A percentile compares a stretch with the other conserved stretches of the same genome.
Evolutionary conservation across 2,888 invertebrate genomes (phyloP).

Genomic region (Limenitis camilla): DNA sequence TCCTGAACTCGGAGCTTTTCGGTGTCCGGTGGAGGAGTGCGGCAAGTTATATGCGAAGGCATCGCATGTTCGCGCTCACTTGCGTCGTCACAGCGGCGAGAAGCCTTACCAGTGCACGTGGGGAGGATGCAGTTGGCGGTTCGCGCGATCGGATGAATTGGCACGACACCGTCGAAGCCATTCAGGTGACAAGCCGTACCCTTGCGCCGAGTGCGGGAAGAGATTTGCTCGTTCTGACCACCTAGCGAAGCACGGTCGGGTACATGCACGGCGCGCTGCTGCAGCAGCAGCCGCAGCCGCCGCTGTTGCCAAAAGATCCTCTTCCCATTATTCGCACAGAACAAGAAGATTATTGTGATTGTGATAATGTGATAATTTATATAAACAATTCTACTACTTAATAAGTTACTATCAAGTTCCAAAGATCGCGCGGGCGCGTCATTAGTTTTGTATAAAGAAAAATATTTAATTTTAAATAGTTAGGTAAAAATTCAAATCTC

Average conservation of each 20-base stretch:
- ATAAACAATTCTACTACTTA: background rate
- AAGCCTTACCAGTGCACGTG: conserved; percentile 83
- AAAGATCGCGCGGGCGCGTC: conserved; percentile 22
- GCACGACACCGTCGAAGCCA: conserved; percentile 95
- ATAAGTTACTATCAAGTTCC: background rate
- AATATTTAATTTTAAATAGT: background rate
- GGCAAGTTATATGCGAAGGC: conserved; percentile 91
- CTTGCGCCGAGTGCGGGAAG: conserved; percentile 90
- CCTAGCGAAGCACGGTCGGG: conserved; percentile 91
- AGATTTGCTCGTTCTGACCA: conserved; percentile 95
- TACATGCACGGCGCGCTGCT: conserved; percentile 80
- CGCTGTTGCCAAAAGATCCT: conserved; percentile 34
- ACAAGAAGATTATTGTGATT: conserved; percentile 45
- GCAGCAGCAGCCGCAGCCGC: conserved; percentile 53
- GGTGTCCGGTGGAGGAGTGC: conserved; percentile 81
- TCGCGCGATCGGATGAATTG: conserved; percentile 95
- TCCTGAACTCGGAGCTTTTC: conserved; percentile 75
- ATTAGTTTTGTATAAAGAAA: background rate
- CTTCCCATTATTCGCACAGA: conserved; percentile 31
- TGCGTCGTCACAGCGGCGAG: conserved; percentile 88
- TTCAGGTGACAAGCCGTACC: conserved; percentile 95
- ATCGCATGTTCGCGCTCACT: conserved; percentile 91
- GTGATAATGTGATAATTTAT: conserved; percentile 3
- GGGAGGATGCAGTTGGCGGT: conserved; percentile 92
- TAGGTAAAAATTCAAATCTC: no score